Base-by-base conservation (phyloP, 2,797 vertebrate species). In the Hydrolagus colliei region DNA sequence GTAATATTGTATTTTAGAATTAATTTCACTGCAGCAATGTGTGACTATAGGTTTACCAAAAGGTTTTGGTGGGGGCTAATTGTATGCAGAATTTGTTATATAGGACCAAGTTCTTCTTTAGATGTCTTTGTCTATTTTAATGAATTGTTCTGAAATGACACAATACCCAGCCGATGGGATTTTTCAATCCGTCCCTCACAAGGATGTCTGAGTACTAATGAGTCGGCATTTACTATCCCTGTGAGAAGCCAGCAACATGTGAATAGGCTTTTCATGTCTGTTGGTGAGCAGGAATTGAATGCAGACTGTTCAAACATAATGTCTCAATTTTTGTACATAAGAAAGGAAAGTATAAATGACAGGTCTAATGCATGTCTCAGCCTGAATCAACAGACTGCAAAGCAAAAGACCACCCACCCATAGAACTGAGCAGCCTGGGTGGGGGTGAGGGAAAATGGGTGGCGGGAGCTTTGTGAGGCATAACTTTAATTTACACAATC, bases 251-350 rank as follows among this genome's bases (percentile, higher is more conserved):
- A 82, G 63, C 67, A 68, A 32, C 6, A 82, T 68, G 41, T 82
- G 14, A 82, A 82, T 68, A 82, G 65, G 18, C 16, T 82, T 82
- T 82, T 68, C 8, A 68, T 82, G 22, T 84, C 79, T 84, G 27
- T 32, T 1, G 41, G 65, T 41, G 14, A 68, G 65, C 63, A 68
- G 65, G 63, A 7, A 18, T 32, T 35, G 79, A 20, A 71, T 67
- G 41, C 32, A 71, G 62, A 68, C 16, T 84, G 63, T 68, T 84
- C 79, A 20, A 10, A 82, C n/a, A 77, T 77, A 77, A 77, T 77
- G 52, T 71, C 7, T 13, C 77, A 62, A 18, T 13, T 80, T 27
- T 16, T 3, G 6, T 52, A 52, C 2, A 22, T 67, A 80, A 63
- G 41, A 10, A 35, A 41, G 8, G 68, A 67, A 68, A 84, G 18